Evolutionary conservation across 2,888 invertebrate species (phyloP).

Genomic region (Conops quadrifasciatus): DNA sequence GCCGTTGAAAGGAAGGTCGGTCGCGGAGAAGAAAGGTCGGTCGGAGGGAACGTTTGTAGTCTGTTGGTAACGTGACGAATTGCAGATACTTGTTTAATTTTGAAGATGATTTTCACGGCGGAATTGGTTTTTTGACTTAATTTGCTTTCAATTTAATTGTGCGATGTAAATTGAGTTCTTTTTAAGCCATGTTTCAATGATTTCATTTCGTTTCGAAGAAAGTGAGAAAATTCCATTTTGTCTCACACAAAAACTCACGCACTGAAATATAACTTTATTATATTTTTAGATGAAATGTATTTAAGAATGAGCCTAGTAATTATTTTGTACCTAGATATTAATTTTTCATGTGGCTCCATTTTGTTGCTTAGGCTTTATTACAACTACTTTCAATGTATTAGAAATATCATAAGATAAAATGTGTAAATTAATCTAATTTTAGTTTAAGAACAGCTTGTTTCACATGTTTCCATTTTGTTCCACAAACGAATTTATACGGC

Average conservation of each 20-base stretch:
- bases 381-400: no score
- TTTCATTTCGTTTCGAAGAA: slow-evolving; percentile 11
- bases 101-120: no score
- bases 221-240: slow-evolving; percentile 5
- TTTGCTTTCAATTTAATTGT: no score
- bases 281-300: neutral
- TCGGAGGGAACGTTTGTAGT: no score
- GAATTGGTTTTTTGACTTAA: no score
- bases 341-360: neutral
- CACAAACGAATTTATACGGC: neutral
- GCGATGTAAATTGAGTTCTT: neutral
- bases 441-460: slow-evolving; percentile 3
- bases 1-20: neutral
- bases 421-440: no score
- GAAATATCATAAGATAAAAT: no score
- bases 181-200: neutral
- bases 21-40: no score
- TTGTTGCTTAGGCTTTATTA: neutral
- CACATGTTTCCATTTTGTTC: slow-evolving; percentile 24
- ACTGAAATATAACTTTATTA: no score
- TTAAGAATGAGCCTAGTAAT: no score
- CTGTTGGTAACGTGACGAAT: no score
- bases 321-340: neutral
- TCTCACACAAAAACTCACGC: neutral
- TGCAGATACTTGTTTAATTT: no score